Evolutionary conservation across 2,797 vertebrate species (phyloP).

Genomic region (Chrosomus eos): DNA sequence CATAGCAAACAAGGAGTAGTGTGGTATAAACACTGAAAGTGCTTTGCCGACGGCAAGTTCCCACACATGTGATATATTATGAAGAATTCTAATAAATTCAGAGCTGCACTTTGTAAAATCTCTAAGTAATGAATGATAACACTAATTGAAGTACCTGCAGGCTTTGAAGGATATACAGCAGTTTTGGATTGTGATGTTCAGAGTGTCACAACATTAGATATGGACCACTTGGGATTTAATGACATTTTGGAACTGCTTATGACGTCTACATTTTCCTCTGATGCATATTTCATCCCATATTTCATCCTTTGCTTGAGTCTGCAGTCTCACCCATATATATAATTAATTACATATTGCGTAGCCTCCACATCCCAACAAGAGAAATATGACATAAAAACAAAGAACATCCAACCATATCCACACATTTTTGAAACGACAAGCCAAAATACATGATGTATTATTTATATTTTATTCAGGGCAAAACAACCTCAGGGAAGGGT

Average conservation of each 20-base stretch:
- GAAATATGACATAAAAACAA: not conserved
- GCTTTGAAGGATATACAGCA: not conserved
- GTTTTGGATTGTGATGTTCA: not conserved
- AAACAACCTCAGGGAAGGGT: not conserved
- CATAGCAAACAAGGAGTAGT: conserved; percentile 1
- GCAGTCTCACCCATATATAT: not conserved
- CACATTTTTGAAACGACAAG: not conserved
- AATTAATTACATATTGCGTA: not conserved
- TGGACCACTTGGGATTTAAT: not conserved
- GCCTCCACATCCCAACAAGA: not conserved
- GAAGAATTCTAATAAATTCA: conserved; percentile 18
- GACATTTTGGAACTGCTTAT: not conserved
- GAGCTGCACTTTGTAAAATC: not conserved
- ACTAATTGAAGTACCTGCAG: conserved; percentile 14
- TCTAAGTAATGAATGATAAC: conserved; percentile 20
- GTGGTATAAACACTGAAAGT: not conserved
- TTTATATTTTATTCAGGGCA: not conserved
- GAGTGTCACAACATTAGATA: not conserved
- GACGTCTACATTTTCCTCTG: not conserved
- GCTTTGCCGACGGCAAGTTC: conserved; percentile 48
- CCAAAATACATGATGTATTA: conserved; percentile 11
- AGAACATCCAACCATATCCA: not conserved
- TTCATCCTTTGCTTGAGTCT: not conserved
- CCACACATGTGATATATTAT: conserved; percentile 33
- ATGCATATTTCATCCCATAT: not conserved